Conservation (phyloP, 2,888 invertebrate genomes). For the Caenorhabditis sulstoni region DNA sequence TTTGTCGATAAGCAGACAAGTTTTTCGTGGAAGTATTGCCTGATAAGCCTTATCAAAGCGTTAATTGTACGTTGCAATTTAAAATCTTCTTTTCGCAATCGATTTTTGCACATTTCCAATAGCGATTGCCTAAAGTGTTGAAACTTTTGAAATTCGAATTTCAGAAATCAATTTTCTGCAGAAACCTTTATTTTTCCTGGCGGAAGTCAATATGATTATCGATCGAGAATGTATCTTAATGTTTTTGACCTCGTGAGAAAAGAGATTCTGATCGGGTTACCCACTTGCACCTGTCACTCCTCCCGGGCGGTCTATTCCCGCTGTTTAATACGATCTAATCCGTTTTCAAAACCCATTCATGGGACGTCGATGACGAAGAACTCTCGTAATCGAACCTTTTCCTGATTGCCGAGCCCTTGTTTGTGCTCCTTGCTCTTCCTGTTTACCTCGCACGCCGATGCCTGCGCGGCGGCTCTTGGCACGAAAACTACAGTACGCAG, state of each 20-base stretch:
- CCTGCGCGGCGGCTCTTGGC: neutral
- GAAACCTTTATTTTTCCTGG: neutral
- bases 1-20: conserved; percentile 19
- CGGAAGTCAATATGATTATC: no score
- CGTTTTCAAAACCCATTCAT: no score
- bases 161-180: conserved; percentile 8
- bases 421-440: conserved; percentile 3
- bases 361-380: no score
- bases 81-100: conserved; percentile 14
- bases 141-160: conserved; percentile 1
- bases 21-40: conserved; percentile 26
- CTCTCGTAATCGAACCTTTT: no score
- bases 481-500: conserved; percentile 10
- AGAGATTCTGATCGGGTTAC: no score
- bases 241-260: no score
- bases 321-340: no score
- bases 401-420: neutral
- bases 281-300: no score
- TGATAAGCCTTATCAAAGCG: conserved; percentile 10
- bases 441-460: neutral
- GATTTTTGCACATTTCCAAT: neutral
- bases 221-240: no score
- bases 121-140: neutral
- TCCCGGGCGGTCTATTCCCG: no score
- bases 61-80: conserved; percentile 8